Evolutionary conservation across 2,797 vertebrate species (phyloP).

Genomic region (Chelon labrosus): DNA sequence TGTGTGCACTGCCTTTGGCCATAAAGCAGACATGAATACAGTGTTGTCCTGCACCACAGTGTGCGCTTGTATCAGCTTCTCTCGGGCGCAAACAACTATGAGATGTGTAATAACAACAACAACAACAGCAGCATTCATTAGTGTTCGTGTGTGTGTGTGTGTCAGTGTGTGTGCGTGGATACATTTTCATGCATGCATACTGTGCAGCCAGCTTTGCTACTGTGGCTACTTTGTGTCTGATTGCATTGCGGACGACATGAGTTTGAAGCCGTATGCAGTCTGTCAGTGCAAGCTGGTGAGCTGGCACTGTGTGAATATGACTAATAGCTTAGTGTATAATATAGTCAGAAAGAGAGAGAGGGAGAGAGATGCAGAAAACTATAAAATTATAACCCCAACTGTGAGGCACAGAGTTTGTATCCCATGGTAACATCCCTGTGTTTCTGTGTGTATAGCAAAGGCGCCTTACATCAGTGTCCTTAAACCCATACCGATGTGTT

Average conservation of each 20-base stretch:
- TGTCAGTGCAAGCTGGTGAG: conserved; percentile 70
- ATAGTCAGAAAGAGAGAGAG: conserved; percentile 35
- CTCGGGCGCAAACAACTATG: background rate
- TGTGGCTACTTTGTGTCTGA: conserved; percentile 60
- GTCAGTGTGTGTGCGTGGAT: background rate
- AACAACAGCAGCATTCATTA: conserved; percentile 6
- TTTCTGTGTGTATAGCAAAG: conserved; percentile 13
- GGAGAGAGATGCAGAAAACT: conserved; percentile 11
- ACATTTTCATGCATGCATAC: conserved; percentile 35
- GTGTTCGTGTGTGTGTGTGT: background rate
- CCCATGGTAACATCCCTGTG: conserved; percentile 23
- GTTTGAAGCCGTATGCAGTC: conserved; percentile 61
- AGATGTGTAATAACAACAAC: conserved; percentile 4
- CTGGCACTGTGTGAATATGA: conserved; percentile 70
- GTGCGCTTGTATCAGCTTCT: background rate
- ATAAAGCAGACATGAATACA: conserved; percentile 3
- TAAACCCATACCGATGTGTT: background rate
- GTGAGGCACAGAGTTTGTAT: conserved; percentile 40
- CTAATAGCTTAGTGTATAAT: conserved; percentile 65
- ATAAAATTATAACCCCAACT: conserved; percentile 50
- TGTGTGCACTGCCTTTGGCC: background rate
- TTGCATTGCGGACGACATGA: conserved; percentile 45
- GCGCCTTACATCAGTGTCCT: background rate
- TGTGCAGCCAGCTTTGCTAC: conserved; percentile 43
- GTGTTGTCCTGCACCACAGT: conserved; percentile 1